Conservation (phyloP, 2,888 invertebrate species). For the Podabrus alpinus region DNA sequence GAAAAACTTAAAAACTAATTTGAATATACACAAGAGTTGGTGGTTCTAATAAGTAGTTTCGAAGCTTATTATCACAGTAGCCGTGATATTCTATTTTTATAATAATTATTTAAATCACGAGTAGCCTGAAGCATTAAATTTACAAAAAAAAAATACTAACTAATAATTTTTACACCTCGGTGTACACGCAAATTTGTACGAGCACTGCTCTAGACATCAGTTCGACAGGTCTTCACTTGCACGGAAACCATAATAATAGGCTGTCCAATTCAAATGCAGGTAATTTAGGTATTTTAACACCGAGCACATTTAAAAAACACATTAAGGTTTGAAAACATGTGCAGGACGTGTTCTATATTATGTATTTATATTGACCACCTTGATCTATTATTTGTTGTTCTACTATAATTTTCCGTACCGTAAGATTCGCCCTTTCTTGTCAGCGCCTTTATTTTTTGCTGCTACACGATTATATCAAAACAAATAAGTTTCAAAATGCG, state of each 20-base stretch:
- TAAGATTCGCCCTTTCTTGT: constrained; percentile 9
- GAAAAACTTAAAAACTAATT: background rate
- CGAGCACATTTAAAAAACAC: constrained; percentile 46
- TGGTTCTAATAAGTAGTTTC: background rate
- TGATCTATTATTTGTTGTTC: constrained; percentile 21
- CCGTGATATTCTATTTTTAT: background rate
- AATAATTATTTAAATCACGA: constrained; percentile 1
- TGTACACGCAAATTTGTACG: constrained; percentile 45
- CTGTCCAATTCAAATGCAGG: constrained; percentile 51
- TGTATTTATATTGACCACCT: constrained; percentile 11
- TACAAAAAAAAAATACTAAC: constrained; percentile 8
- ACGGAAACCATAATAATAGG: constrained; percentile 55
- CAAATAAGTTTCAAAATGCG: constrained; percentile 8
- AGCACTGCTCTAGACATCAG: constrained; percentile 29
- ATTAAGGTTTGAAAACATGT: constrained; percentile 44
- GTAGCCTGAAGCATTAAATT: background rate
- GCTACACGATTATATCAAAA: constrained; percentile 6
- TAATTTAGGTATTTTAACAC: constrained; percentile 55
- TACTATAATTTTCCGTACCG: constrained; percentile 13
- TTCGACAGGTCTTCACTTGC: constrained; percentile 35
- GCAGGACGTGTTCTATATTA: constrained; percentile 34
- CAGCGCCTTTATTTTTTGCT: constrained; percentile 8
- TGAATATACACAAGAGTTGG: background rate
- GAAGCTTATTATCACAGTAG: background rate
- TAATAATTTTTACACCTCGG: constrained; percentile 51